A percentile compares a stretch with the other conserved stretches of the same genome.
These are phyloP conservation scores for Doris montereyensis DNA, from an alignment of 2,888 invertebrate genomes.

Conservation along the genomic window DNA sequence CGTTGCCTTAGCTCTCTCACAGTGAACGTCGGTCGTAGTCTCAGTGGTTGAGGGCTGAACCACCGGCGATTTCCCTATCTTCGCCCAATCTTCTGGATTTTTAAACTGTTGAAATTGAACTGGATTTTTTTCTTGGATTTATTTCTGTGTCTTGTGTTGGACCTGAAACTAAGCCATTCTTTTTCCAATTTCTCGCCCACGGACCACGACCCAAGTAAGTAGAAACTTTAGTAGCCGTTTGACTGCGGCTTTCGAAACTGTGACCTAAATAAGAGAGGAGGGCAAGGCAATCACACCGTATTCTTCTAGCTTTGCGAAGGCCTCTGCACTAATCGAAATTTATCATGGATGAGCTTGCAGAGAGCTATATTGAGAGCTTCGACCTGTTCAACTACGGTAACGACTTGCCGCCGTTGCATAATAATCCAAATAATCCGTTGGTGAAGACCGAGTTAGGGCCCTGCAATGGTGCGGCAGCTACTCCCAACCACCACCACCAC, in stretches of 20 bases:
- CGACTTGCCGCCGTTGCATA: conserved; percentile 48
- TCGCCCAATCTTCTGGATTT: background rate
- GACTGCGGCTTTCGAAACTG: conserved; percentile 28
- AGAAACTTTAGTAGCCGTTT: conserved; percentile 26
- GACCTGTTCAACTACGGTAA: conserved; percentile 64
- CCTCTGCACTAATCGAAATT: conserved; percentile 16
- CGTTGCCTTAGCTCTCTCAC: conserved; percentile 64
- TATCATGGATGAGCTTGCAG: conserved; percentile 58
- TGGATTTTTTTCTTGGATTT: too few species aligned
- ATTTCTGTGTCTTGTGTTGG: too few species aligned
- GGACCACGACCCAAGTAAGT: conserved; percentile 30
- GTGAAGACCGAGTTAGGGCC: conserved; percentile 50
- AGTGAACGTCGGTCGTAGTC: conserved; percentile 59
- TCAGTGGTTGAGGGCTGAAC: conserved; percentile 61
- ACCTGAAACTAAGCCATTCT: background rate
- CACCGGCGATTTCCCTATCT: conserved; percentile 52
- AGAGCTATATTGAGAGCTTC: conserved; percentile 65
- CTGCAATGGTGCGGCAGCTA: conserved; percentile 49
- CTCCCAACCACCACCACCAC: too few species aligned
- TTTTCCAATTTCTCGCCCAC: background rate
- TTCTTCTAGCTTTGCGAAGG: conserved; percentile 21
- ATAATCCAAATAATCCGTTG: too few species aligned
- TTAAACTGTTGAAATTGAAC: too few species aligned
- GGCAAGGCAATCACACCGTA: conserved; percentile 40
- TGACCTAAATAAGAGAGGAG: conserved; percentile 42